These are phyloP conservation scores for Ormyrus thymus DNA, from an alignment of 2,888 invertebrate species.

Conservation along the genomic window DNA sequence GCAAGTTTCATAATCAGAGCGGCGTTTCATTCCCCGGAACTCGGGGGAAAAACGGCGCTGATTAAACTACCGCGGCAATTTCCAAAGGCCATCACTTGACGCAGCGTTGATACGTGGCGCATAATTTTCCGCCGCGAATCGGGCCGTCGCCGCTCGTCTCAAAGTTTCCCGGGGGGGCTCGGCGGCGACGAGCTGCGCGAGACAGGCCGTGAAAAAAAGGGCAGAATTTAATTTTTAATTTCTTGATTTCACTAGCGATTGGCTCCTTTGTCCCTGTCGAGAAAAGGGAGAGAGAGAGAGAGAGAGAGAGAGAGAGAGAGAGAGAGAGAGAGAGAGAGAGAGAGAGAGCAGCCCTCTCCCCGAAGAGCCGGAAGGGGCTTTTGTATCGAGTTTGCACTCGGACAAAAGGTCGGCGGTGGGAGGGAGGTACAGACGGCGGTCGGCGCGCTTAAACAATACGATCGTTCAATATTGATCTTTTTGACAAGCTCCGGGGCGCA, in stretches of 20 bases:
- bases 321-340: neutral
- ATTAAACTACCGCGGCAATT: too few species aligned
- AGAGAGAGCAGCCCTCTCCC: neutral
- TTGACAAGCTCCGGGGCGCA: slow-evolving; percentile 39
- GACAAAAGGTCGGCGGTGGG: slow-evolving; percentile 43
- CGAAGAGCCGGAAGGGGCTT: slow-evolving; percentile 40
- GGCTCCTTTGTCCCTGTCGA: slow-evolving; percentile 49
- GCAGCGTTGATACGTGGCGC: neutral
- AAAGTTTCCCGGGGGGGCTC: slow-evolving; percentile 28
- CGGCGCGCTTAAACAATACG: slow-evolving; percentile 50
- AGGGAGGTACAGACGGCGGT: neutral
- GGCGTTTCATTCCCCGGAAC: too few species aligned
- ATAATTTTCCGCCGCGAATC: slow-evolving; percentile 43
- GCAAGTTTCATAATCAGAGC: too few species aligned
- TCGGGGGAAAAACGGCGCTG: too few species aligned
- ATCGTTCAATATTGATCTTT: slow-evolving; percentile 56
- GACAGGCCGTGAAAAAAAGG: slow-evolving; percentile 13
- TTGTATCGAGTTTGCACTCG: slow-evolving; percentile 55
- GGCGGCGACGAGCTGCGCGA: neutral
- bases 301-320: neutral
- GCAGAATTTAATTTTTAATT: slow-evolving; percentile 56
- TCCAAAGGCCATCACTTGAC: too few species aligned
- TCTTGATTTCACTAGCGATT: slow-evolving; percentile 57
- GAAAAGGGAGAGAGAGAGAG: neutral
- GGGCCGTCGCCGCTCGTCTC: neutral